Evolutionary conservation across 1,140 invertebrate species (phyloP).

Genomic region (Adoxophyes honmai): DNA sequence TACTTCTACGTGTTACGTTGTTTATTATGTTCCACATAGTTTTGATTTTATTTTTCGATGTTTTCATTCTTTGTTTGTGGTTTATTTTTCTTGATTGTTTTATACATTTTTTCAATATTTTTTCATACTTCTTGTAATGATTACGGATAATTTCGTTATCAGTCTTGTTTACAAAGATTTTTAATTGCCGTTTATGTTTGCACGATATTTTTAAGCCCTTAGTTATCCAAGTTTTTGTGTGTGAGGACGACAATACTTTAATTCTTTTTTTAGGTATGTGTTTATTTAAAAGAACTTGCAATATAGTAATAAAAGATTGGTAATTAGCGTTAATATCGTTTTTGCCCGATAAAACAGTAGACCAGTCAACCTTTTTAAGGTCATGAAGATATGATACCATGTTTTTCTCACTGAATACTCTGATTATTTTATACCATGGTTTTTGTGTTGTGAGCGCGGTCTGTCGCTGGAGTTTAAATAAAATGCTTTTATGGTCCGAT

Average conservation of each 20-base stretch:
- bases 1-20: background rate
- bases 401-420: background rate
- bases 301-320: background rate
- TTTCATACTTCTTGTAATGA: background rate
- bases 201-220: background rate
- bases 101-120: background rate
- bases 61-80: background rate
- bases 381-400: background rate
- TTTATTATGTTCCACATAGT: slow-evolving; percentile 8
- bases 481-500: slow-evolving; percentile 11
- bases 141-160: background rate
- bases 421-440: background rate
- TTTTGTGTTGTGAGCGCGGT: background rate
- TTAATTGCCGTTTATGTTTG: slow-evolving; percentile 2
- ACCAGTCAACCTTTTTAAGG: background rate
- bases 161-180: background rate
- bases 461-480: background rate
- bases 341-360: background rate
- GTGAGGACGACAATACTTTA: background rate
- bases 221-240: background rate
- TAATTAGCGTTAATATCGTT: slow-evolving; percentile 3
- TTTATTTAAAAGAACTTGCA: background rate
- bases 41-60: slow-evolving; percentile 3
- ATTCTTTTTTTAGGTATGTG: background rate
- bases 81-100: background rate